Base-by-base conservation (phyloP, 2,113 vertebrate genomes). In the Manacus vitellinus region DNA sequence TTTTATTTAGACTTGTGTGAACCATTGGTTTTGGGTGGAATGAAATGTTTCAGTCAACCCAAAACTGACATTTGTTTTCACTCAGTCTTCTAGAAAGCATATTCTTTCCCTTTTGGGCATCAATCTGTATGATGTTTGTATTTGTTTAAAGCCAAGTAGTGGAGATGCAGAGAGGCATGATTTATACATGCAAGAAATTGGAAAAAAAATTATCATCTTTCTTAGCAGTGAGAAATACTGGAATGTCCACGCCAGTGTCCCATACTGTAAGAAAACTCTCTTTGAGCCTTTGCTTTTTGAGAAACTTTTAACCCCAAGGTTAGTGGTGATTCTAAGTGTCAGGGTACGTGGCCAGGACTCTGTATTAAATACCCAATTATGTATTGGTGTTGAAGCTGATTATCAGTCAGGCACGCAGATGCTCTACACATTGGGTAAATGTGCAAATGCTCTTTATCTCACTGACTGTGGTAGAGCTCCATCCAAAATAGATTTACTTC, bases 61-160 rank as follows among this genome's bases (percentile, higher is more conserved):
- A 74, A 89, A 91, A 52, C 27, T 86, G 80, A 72, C 52, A 72
- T 95, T 95, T 95, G 61, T 88, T 95, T 96, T 87, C 73, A 92
- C 19, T 94, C 73, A 62, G 30, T 79, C 73, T 76, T 92, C 51
- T 59, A 59, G 74, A 88, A 84, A 51, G 35, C 16, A 47, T 86
- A 58, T 66, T 89, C 35, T 74, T 92, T 39, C 51, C 68, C 59
- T 95, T 75, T 94, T 65, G 81, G 75, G 30, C 91, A 92, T 80
- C 54, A 79, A 27, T 92, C 62, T 79, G 41, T 93, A 83, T 88
- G 83, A 49, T 66, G 73, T 85, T 93, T 94, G 43, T 78, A 43
- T 93, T 94, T 78, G 68, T 86, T 63, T 91, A 87, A 89, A 94
- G 33, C 43, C 70, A 85, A 87, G 33, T 47, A 56, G 52, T 78